These are phyloP conservation scores for Orthosia gracilis DNA, from an alignment of 2,888 invertebrate species.

Conservation along the genomic window DNA sequence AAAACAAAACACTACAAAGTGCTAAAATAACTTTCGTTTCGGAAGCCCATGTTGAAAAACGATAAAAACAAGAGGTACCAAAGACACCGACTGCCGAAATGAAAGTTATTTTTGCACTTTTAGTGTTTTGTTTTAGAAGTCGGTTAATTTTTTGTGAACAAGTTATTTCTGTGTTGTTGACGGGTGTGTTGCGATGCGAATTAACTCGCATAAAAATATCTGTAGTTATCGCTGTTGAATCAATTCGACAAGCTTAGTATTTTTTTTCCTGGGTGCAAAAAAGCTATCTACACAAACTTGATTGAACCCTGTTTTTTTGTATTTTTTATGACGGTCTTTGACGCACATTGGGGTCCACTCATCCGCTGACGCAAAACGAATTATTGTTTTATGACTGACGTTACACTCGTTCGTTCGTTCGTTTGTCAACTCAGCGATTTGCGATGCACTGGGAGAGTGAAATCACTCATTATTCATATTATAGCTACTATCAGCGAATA, in stretches of 20 bases:
- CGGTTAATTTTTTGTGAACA: too few relatives aligned
- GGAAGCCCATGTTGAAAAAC: too few relatives aligned
- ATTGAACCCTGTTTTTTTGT: constrained; percentile 25
- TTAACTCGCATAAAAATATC: constrained; percentile 15
- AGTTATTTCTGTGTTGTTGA: constrained; percentile 14
- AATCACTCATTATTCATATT: not conserved
- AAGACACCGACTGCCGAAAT: too few relatives aligned
- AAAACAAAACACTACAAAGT: too few relatives aligned
- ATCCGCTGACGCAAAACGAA: constrained; percentile 38
- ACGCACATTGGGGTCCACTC: constrained; percentile 46
- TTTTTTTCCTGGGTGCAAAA: constrained; percentile 47
- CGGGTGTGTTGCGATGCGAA: constrained; percentile 16
- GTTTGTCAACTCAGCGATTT: not conserved
- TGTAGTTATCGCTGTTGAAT: constrained; percentile 35
- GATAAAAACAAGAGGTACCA: too few relatives aligned
- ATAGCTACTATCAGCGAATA: not conserved
- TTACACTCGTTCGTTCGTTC: too few relatives aligned
- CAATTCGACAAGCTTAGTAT: constrained; percentile 46
- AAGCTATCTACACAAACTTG: constrained; percentile 15
- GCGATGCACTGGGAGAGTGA: not conserved
- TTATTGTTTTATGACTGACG: not conserved
- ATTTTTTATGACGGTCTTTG: constrained; percentile 29
- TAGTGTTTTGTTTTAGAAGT: too few relatives aligned
- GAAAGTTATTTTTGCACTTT: too few relatives aligned
- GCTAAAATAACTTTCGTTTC: too few relatives aligned